A percentile compares a stretch with the other conserved stretches of the same genome.
These are phyloP conservation scores for Galagoides demidoff DNA, from an alignment of 2,797 vertebrate species.

Conservation along the genomic window DNA sequence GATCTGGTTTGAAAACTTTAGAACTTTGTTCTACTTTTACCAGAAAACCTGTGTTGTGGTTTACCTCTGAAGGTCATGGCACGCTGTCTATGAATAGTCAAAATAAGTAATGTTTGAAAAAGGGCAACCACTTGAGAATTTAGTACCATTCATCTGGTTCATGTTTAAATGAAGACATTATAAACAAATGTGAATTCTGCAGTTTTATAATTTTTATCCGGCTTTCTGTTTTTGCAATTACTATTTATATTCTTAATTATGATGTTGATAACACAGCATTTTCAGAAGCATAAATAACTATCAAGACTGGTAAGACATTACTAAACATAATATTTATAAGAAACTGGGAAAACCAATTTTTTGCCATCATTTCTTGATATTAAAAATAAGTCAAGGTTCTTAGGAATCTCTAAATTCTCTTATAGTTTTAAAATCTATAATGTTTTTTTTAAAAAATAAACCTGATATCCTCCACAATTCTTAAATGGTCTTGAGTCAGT, in stretches of 20 bases:
- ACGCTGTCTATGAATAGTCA: neutral
- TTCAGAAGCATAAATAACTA: neutral
- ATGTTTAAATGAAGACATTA: slow-evolving; percentile 6
- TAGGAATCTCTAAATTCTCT: neutral
- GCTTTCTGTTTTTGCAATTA: neutral
- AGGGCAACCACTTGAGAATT: neutral
- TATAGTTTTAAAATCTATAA: neutral
- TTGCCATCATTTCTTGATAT: neutral
- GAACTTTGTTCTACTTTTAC: neutral
- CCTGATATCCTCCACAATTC: neutral
- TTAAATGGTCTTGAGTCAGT: neutral
- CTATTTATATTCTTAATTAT: neutral
- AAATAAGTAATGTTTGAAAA: neutral
- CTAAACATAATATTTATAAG: slow-evolving; percentile 7
- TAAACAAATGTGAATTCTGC: neutral
- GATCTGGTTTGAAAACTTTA: neutral
- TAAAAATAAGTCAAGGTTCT: slow-evolving; percentile 13
- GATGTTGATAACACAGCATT: neutral
- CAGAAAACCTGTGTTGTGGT: neutral
- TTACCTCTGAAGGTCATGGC: neutral
- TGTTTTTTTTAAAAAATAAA: neutral
- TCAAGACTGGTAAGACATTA: neutral
- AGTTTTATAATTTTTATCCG: neutral
- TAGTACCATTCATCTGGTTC: neutral
- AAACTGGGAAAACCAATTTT: neutral